Evolutionary conservation across 2,113 vertebrate genomes (phyloP).

Genomic region (Tricholaema leucomelas): DNA sequence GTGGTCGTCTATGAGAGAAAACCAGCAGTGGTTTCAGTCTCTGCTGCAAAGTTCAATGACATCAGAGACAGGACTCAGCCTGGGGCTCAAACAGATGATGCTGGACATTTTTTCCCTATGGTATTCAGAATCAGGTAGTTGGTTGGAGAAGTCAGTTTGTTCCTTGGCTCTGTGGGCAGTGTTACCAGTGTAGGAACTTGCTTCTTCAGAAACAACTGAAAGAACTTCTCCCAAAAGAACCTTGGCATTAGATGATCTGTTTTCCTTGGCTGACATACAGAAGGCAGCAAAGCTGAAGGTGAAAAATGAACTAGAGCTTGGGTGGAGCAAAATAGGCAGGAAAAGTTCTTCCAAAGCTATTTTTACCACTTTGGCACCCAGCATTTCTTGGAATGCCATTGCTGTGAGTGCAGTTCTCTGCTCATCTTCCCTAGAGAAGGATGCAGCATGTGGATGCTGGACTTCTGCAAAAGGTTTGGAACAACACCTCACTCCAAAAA

Average conservation of each 20-base stretch:
- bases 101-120: neutral
- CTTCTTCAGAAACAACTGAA: neutral
- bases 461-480: neutral
- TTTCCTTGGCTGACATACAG: neutral
- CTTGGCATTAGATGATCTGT: neutral
- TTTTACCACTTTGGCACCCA: neutral
- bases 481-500: neutral
- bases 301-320: neutral
- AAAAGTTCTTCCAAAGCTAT: neutral
- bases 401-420: neutral
- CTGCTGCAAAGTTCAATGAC: fast-evolving
- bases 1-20: neutral
- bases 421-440: neutral
- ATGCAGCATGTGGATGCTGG: neutral
- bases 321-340: neutral
- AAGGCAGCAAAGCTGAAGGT: neutral
- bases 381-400: neutral
- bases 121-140: neutral
- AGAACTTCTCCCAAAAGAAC: neutral
- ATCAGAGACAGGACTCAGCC: neutral
- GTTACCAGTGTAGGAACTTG: neutral
- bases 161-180: neutral
- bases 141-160: neutral
- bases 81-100: fast-evolving
- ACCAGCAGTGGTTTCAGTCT: neutral